Evolutionary conservation across 2,797 vertebrate species (phyloP).

Genomic region (Enteromius argenteus): DNA sequence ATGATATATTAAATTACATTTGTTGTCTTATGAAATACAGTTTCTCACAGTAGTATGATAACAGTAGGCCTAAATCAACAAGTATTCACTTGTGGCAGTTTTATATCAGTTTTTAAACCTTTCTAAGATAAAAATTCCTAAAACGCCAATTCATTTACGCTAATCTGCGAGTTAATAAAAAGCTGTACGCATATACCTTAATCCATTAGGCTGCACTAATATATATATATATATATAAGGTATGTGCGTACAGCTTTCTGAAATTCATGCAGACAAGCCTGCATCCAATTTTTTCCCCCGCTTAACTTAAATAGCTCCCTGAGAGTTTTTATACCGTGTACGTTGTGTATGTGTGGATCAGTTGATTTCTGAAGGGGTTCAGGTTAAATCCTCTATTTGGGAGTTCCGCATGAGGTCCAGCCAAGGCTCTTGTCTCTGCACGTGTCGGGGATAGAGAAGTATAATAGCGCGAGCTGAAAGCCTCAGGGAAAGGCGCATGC

Average conservation of each 20-base stretch:
- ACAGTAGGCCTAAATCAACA: background rate
- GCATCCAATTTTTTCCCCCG: background rate
- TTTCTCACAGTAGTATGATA: background rate
- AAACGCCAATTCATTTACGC: background rate
- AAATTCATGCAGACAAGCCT: too few relatives aligned
- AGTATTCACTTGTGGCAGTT: background rate
- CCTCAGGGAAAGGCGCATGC: constrained; percentile 69
- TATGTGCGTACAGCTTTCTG: background rate
- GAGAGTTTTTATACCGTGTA: constrained; percentile 47
- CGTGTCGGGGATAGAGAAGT: constrained; percentile 71
- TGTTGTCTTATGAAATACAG: background rate
- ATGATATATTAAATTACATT: background rate
- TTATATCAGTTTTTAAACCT: background rate
- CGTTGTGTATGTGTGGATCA: constrained; percentile 66
- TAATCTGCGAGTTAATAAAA: background rate
- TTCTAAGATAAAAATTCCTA: background rate
- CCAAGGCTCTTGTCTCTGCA: constrained; percentile 72
- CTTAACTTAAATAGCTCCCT: too few relatives aligned
- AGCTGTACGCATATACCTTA: background rate
- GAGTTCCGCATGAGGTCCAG: constrained; percentile 72
- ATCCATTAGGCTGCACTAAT: background rate
- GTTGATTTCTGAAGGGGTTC: constrained; percentile 67
- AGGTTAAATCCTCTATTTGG: constrained; percentile 75
- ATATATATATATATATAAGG: too few relatives aligned
- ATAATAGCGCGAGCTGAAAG: constrained; percentile 67